Evolutionary conservation across 2,113 vertebrate species (phyloP).

Genomic region (Oxygymnocypris stewartii): DNA sequence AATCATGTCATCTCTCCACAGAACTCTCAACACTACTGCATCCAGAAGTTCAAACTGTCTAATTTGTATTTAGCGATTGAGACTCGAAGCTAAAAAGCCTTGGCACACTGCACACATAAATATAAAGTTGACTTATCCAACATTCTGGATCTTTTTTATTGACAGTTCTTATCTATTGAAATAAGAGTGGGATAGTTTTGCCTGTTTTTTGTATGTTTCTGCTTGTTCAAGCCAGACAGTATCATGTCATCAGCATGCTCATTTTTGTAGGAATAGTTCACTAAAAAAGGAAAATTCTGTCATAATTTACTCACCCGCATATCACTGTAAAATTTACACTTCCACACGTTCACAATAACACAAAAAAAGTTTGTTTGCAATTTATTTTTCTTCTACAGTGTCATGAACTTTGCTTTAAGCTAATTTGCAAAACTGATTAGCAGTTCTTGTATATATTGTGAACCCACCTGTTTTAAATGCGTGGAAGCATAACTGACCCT

Average conservation of each 20-base stretch:
- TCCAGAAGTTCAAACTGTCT: not conserved
- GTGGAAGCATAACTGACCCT: not conserved
- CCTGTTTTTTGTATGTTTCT: not conserved
- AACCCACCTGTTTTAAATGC: not conserved
- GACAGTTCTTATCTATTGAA: not conserved
- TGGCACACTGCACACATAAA: not conserved
- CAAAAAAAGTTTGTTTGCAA: not conserved
- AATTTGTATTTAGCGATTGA: not conserved
- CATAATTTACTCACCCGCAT: not conserved
- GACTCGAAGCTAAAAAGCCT: not conserved
- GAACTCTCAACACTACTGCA: not conserved
- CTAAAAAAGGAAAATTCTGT: not conserved
- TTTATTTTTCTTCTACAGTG: not conserved
- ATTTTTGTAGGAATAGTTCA: not conserved
- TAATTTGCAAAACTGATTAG: too few species aligned
- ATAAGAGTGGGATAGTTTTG: not conserved
- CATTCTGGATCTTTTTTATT: not conserved
- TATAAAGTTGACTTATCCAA: not conserved
- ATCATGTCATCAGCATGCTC: not conserved
- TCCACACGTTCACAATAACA: not conserved
- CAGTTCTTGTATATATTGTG: not conserved
- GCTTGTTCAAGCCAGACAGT: not conserved
- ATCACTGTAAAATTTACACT: not conserved
- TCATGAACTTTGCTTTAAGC: too few species aligned
- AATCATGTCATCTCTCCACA: not conserved